Base-by-base conservation (phyloP, 35 echinoderm and acorn worm species). In the Anneissia japonica region DNA sequence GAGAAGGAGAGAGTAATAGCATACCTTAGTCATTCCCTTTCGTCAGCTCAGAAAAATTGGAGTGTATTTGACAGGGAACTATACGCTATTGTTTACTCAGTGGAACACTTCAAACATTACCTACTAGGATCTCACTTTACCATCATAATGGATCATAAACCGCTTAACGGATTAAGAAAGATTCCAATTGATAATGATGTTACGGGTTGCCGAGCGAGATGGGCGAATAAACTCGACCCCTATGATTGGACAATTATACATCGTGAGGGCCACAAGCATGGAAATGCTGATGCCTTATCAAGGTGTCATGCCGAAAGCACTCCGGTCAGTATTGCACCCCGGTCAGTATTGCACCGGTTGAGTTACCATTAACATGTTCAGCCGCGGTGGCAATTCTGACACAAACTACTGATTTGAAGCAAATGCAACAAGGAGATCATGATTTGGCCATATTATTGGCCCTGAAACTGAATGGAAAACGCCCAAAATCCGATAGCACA, bases 1-100 rank as follows among this genome's bases (percentile, higher is more conserved):
- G 90, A 79, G 12, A 76, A 83, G 10, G 90, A 92, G 38, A 41
- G 79, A 0, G 85, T 84, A 30, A 74, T 92, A 21, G 46, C 90
- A 0, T 92, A 92, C 84, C 85, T 73, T 0, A 92, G 90, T 55
- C 79, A 28, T 88, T 6, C 76, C 11, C 31, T 88, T 28, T 72
- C 79, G 7, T 12, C 10, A 64, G 45, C 14, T 55, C 40, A 88
- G 34, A 81, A 14, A 29, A 80, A 82, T 19, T 81, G 79, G 77
- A 74, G 77, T 35, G 81, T 77, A 0, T 81, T 30, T 75, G 79
- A 82, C 43, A 32, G 79, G 34, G 86, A 88, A 55, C 36, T 88
- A 39, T 82, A 36, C 37, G 86, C 86, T 26, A 82, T 88, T 74
- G 77, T 88, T 3, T 82, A 77, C 7, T 76, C 79, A n/a, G 73